A percentile compares a stretch with the other conserved stretches of the same genome.
Conservation (phyloP, 1,140 invertebrate species). For the Calephelis virginiensis region DNA sequence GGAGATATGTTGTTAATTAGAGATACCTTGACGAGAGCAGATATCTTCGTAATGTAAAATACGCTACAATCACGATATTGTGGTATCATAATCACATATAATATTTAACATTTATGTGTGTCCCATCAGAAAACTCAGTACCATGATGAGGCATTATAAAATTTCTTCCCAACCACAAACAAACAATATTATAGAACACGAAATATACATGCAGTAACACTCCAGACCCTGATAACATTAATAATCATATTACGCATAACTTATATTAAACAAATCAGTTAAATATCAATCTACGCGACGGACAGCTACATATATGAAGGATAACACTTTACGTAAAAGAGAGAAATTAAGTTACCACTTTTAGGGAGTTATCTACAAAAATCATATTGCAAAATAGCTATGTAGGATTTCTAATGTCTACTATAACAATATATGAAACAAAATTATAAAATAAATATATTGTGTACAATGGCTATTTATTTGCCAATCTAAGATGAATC, state of each 20-base stretch:
- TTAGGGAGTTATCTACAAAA: slow-evolving; percentile 55
- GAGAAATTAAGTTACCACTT: slow-evolving; percentile 76
- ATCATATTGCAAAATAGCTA: not conserved
- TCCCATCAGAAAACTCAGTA: too few species aligned
- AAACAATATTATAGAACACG: not conserved
- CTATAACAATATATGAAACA: not conserved
- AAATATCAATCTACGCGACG: slow-evolving; percentile 26
- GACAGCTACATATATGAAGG: slow-evolving; percentile 17
- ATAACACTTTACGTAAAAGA: slow-evolving; percentile 38
- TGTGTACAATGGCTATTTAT: not conserved
- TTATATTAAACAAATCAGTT: slow-evolving; percentile 66
- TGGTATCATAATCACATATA: too few species aligned
- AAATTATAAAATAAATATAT: not conserved
- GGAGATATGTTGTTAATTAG: too few species aligned
- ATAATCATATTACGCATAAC: slow-evolving; percentile 41
- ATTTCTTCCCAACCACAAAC: not conserved
- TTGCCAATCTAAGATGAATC: too few species aligned
- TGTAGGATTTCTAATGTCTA: not conserved
- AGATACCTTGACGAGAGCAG: too few species aligned
- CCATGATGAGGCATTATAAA: not conserved
- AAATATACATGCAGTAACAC: not conserved
- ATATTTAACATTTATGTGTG: too few species aligned
- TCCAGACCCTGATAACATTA: not conserved
- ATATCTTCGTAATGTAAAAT: too few species aligned
- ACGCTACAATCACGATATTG: too few species aligned